These are phyloP conservation scores for Trissolcus basalis DNA, from an alignment of 1,140 invertebrate genomes.

Conservation along the genomic window DNA sequence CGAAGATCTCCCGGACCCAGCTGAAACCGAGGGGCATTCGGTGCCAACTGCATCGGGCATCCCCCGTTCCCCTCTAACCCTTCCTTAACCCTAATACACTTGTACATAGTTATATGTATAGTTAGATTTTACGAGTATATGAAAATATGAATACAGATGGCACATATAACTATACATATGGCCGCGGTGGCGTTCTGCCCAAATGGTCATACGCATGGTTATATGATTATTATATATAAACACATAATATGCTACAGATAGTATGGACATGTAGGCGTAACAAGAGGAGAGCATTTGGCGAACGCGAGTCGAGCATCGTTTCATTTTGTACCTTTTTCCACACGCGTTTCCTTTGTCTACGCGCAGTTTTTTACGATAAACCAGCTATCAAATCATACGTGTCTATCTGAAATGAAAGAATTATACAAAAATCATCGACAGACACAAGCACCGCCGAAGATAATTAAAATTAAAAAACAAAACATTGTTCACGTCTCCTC, in stretches of 20 bases:
- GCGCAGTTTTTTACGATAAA: constrained; percentile 34
- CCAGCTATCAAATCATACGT: neutral
- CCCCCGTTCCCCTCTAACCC: constrained; percentile 43
- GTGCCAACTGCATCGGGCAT: constrained; percentile 28
- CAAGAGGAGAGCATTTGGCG: constrained; percentile 53
- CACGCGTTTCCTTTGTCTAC: constrained; percentile 27
- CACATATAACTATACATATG: constrained; percentile 50
- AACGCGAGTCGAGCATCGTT: constrained; percentile 28
- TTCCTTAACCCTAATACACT: constrained; percentile 59
- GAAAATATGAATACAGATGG: constrained; percentile 58
- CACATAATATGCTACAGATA: constrained; percentile 60
- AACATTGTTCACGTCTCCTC: constrained; percentile 34
- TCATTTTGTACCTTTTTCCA: constrained; percentile 46
- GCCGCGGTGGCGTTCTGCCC: constrained; percentile 24
- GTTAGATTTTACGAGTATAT: constrained; percentile 72
- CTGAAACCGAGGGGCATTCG: constrained; percentile 9
- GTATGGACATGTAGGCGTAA: constrained; percentile 58
- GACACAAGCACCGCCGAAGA: neutral
- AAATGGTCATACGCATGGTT: constrained; percentile 56
- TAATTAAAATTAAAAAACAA: constrained; percentile 3
- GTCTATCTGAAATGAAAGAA: too few species aligned
- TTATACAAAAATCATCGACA: neutral
- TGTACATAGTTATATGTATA: constrained; percentile 77
- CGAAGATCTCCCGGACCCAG: constrained; percentile 42
- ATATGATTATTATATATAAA: constrained; percentile 40